phyloP scores from a whole-genome alignment of 2,113 vertebrate species.

The Neofelis nebulosa region DNA sequence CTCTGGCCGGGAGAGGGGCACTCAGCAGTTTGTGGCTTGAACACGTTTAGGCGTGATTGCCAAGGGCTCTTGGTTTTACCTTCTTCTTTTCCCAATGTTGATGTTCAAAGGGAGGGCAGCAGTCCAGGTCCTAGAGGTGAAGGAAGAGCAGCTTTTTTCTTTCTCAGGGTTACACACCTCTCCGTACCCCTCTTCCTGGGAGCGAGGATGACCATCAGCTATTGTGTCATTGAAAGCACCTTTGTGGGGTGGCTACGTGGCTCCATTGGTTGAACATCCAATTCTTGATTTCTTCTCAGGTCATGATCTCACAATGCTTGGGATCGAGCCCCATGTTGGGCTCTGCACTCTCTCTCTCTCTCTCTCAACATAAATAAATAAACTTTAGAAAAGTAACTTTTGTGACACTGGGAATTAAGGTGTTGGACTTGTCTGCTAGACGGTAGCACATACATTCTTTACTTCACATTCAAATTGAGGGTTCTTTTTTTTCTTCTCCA shows the following conservation, averaged over 20 bases:
- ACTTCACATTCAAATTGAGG: not conserved
- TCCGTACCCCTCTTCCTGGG: too few species aligned
- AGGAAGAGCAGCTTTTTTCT: not conserved
- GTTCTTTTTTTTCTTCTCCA: not conserved
- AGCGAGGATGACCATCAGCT: too few species aligned
- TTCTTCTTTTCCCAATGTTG: not conserved
- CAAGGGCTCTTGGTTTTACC: too few species aligned
- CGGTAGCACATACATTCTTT: not conserved
- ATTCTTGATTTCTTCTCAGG: too few species aligned
- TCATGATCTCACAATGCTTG: too few species aligned
- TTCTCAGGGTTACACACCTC: not conserved
- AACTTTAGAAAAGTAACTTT: not conserved
- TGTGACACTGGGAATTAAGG: not conserved
- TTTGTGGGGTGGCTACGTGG: not conserved
- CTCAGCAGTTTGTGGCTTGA: not conserved
- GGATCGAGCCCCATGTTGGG: too few species aligned
- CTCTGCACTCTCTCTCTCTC: too few species aligned
- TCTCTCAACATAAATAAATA: too few species aligned
- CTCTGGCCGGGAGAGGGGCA: too few species aligned
- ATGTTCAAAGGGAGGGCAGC: rapidly evolving
- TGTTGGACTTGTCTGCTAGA: not conserved
- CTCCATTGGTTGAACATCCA: too few species aligned
- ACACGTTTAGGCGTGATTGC: not conserved
- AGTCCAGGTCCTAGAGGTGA: not conserved
- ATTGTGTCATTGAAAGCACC: not conserved